A percentile compares a stretch with the other conserved stretches of the same genome.
Evolutionary conservation across 2,888 invertebrate genomes (phyloP).

Genomic region (Leuctra nigra): DNA sequence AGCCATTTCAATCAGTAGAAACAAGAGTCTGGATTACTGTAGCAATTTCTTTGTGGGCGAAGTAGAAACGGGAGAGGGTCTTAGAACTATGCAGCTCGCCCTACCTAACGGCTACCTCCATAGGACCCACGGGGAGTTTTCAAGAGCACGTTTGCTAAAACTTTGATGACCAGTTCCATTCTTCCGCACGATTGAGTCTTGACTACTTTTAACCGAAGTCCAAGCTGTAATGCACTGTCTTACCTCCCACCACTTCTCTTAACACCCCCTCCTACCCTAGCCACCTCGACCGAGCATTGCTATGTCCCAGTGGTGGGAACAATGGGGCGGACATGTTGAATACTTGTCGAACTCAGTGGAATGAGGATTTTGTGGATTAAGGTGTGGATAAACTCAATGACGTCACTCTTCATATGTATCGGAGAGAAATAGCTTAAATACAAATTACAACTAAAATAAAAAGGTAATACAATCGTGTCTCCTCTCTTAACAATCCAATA

Average conservation of each 20-base stretch:
- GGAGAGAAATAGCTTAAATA: no score
- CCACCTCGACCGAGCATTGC: no score
- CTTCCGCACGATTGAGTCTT: slow-evolving; percentile 25
- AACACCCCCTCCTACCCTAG: no score
- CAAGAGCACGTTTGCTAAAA: slow-evolving; percentile 24
- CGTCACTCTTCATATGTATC: no score
- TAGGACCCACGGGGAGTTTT: slow-evolving; percentile 12
- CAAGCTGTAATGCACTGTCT: not conserved
- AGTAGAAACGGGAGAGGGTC: not conserved
- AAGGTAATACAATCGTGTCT: no score
- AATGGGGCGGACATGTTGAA: no score
- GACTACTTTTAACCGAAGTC: not conserved
- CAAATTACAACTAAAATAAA: no score
- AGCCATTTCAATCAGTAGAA: slow-evolving; percentile 22
- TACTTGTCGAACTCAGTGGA: no score
- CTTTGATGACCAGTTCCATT: slow-evolving; percentile 26
- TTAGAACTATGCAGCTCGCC: not conserved
- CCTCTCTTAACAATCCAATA: no score
- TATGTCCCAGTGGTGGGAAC: no score
- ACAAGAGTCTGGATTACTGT: slow-evolving; percentile 16
- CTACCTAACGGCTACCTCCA: not conserved
- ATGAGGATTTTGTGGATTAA: no score
- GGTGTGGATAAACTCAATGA: no score
- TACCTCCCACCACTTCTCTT: not conserved
- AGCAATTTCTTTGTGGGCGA: slow-evolving; percentile 13